Evolutionary conservation across 23 tunicate genomes (phyloP).

Genomic region (Halocynthia aurantium): DNA sequence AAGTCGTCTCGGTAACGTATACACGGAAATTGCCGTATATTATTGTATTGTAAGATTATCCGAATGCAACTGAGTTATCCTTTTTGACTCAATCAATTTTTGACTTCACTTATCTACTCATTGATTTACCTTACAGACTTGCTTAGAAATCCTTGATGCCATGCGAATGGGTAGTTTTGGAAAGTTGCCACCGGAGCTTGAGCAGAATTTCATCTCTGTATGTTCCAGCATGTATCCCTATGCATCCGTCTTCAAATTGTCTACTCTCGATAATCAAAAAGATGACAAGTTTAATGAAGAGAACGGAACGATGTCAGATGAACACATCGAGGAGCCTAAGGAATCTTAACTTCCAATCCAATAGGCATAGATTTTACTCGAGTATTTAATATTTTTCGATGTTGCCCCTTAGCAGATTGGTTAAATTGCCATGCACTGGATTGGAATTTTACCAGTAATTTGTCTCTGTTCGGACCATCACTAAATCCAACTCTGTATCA

Average conservation of each 20-base stretch:
- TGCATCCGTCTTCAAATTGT: constrained; percentile 14
- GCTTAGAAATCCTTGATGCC: constrained; percentile 19
- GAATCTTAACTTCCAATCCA: too few relatives aligned
- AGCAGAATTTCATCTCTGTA: background rate
- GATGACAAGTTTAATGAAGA: background rate
- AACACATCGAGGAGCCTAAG: constrained; percentile 20
- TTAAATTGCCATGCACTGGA: too few relatives aligned
- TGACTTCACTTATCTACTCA: background rate
- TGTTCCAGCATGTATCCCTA: constrained; percentile 10
- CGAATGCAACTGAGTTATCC: too few relatives aligned
- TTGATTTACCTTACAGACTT: constrained; percentile 4
- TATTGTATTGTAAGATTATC: too few relatives aligned
- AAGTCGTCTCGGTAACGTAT: too few relatives aligned
- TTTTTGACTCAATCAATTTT: background rate
- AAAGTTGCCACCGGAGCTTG: constrained; percentile 3
- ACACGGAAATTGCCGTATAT: too few relatives aligned
- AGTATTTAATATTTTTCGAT: too few relatives aligned
- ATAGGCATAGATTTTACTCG: too few relatives aligned
- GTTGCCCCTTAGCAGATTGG: too few relatives aligned
- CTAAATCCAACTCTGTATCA: too few relatives aligned
- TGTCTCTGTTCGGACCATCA: too few relatives aligned
- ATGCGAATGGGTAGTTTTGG: constrained; percentile 12
- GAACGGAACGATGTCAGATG: constrained; percentile 17
- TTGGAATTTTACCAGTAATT: too few relatives aligned
- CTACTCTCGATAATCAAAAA: background rate